These are phyloP conservation scores for Drosophila falleni DNA, from an alignment of 2,888 invertebrate species.

Conservation along the genomic window DNA sequence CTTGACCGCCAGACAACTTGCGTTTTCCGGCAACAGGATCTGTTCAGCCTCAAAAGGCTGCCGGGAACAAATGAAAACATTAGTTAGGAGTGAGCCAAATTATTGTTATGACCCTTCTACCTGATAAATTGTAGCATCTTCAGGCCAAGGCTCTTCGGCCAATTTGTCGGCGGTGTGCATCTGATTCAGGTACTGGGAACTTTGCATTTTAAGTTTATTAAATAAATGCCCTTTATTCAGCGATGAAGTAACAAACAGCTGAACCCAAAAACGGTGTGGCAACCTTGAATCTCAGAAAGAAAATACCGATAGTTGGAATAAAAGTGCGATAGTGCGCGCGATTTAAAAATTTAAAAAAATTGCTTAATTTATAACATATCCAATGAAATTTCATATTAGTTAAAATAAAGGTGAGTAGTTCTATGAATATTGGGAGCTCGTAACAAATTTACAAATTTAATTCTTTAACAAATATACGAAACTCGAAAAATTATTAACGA, in stretches of 20 bases:
- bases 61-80: not conserved
- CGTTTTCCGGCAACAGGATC: slow-evolving; percentile 96
- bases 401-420: too few relatives aligned
- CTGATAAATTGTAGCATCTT: slow-evolving; percentile 92
- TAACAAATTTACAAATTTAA: too few relatives aligned
- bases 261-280: slow-evolving; percentile 9
- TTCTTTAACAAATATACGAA: too few relatives aligned
- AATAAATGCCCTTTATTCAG: slow-evolving; percentile 26
- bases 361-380: too few relatives aligned
- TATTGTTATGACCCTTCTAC: slow-evolving; percentile 17
- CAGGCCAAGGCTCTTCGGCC: slow-evolving; percentile 96
- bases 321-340: too few relatives aligned
- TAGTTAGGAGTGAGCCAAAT: not conserved
- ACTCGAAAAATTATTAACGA: too few relatives aligned
- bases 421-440: too few relatives aligned
- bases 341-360: too few relatives aligned
- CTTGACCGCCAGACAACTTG: slow-evolving; percentile 96
- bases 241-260: slow-evolving; percentile 78
- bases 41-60: slow-evolving; percentile 96
- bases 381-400: too few relatives aligned
- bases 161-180: slow-evolving; percentile 81
- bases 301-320: too few relatives aligned
- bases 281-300: too few relatives aligned
- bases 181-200: slow-evolving; percentile 78
- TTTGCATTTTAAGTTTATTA: slow-evolving; percentile 62